A percentile compares a stretch with the other conserved stretches of the same genome.
Conservation (phyloP, 2,888 invertebrate species). For the Ichneumoninae sp. region DNA sequence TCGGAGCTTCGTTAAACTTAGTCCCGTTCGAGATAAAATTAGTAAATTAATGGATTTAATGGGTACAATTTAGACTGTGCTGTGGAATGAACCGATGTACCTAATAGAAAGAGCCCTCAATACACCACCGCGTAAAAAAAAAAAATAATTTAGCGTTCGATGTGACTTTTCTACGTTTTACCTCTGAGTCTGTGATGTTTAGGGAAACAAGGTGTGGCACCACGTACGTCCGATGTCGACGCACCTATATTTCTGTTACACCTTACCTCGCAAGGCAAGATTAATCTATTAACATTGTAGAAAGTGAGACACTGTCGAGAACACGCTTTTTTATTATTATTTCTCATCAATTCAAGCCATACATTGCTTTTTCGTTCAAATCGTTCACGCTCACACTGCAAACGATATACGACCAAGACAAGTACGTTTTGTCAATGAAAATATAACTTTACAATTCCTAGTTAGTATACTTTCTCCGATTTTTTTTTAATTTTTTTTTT, state of each 20-base stretch:
- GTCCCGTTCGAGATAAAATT: slow-evolving; percentile 43
- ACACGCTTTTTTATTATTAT: slow-evolving; percentile 24
- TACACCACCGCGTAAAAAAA: slow-evolving; percentile 43
- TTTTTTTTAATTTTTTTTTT: neutral
- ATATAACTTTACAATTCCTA: neutral
- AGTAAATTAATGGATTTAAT: slow-evolving; percentile 56
- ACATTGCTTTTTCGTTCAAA: neutral
- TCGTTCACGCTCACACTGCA: neutral
- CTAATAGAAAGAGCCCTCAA: slow-evolving; percentile 51
- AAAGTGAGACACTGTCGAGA: slow-evolving; percentile 9
- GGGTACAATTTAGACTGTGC: slow-evolving; percentile 59
- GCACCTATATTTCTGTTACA: slow-evolving; percentile 57
- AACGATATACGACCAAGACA: slow-evolving; percentile 38
- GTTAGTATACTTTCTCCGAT: slow-evolving; percentile 7
- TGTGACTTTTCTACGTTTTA: slow-evolving; percentile 69
- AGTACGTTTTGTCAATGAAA: slow-evolving; percentile 16
- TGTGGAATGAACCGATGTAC: slow-evolving; percentile 57
- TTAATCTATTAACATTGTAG: slow-evolving; percentile 23
- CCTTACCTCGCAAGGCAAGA: slow-evolving; percentile 38
- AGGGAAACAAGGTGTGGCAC: slow-evolving; percentile 60
- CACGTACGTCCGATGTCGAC: slow-evolving; percentile 56
- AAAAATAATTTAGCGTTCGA: slow-evolving; percentile 63
- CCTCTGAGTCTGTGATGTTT: slow-evolving; percentile 69
- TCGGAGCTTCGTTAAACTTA: slow-evolving; percentile 36
- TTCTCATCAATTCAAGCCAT: slow-evolving; percentile 26